These are phyloP conservation scores for Acanthornis magna DNA, from an alignment of 2,797 vertebrate species.

Conservation along the genomic window DNA sequence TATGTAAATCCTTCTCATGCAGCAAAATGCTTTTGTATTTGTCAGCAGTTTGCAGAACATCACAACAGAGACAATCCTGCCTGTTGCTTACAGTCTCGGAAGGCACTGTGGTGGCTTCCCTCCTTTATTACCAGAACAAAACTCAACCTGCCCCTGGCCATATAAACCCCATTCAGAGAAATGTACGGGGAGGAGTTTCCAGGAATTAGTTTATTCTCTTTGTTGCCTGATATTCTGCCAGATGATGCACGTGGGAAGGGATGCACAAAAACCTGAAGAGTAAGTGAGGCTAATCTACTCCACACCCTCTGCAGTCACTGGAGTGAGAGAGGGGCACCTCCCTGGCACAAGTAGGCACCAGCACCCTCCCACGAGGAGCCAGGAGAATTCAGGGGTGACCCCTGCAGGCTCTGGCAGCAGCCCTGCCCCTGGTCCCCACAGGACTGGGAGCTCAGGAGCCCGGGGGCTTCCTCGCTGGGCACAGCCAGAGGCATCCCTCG, in stretches of 20 bases:
- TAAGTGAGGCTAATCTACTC: neutral
- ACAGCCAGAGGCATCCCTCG: fast-evolving
- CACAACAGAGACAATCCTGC: neutral
- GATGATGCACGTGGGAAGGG: neutral
- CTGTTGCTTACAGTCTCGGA: neutral
- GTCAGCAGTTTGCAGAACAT: neutral
- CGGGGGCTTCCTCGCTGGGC: fast-evolving
- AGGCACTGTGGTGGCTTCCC: neutral
- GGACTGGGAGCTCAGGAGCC: neutral
- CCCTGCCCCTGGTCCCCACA: fast-evolving
- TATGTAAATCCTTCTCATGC: neutral
- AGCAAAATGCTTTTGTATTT: neutral
- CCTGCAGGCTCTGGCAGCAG: neutral
- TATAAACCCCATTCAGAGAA: neutral
- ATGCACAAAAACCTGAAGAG: neutral
- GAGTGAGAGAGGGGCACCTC: neutral
- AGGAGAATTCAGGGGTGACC: neutral
- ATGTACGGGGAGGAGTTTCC: conserved; percentile 15
- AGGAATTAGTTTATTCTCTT: conserved; percentile 12
- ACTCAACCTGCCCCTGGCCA: neutral
- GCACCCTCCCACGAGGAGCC: neutral
- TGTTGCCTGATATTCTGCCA: conserved; percentile 6
- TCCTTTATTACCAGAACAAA: neutral
- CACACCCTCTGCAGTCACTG: neutral
- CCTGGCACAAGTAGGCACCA: neutral